Conservation (phyloP, 2,113 vertebrate species). For the Caloenas nicobarica region DNA sequence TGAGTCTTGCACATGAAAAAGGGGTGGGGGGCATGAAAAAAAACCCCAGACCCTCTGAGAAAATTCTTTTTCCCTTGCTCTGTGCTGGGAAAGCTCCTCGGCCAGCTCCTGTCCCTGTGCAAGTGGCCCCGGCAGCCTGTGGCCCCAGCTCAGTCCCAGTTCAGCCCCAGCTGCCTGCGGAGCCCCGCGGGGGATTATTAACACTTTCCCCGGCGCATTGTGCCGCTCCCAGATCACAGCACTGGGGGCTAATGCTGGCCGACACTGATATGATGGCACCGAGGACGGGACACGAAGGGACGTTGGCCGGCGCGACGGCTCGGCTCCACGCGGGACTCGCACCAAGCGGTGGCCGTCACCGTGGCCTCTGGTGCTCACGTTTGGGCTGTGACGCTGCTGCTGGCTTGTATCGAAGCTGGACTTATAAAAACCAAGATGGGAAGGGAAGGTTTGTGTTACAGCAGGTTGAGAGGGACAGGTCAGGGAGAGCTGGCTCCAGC, state of each 20-base stretch:
- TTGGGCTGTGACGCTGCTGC: neutral
- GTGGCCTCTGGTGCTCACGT: fast-evolving
- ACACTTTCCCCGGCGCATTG: neutral
- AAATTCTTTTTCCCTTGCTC: neutral
- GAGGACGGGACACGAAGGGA: neutral
- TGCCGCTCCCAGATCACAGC: neutral
- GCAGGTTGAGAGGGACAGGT: neutral
- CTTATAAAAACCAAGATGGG: neutral
- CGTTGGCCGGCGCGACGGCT: fast-evolving
- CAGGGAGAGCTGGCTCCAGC: neutral
- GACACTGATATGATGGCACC: neutral
- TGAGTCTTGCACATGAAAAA: neutral
- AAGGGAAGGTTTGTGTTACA: neutral
- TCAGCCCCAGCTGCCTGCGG: neutral
- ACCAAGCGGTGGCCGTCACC: neutral
- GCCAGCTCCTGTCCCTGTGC: fast-evolving
- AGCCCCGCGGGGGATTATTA: neutral
- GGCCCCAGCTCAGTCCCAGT: neutral
- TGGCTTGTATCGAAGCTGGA: fast-evolving
- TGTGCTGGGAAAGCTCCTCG: neutral
- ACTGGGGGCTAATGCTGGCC: neutral
- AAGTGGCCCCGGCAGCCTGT: neutral
- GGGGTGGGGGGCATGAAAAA: fast-evolving
- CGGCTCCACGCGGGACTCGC: fast-evolving
- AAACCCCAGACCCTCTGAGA: neutral